Conservation (phyloP, 1,140 invertebrate species). For the Reticulitermes speratus region DNA sequence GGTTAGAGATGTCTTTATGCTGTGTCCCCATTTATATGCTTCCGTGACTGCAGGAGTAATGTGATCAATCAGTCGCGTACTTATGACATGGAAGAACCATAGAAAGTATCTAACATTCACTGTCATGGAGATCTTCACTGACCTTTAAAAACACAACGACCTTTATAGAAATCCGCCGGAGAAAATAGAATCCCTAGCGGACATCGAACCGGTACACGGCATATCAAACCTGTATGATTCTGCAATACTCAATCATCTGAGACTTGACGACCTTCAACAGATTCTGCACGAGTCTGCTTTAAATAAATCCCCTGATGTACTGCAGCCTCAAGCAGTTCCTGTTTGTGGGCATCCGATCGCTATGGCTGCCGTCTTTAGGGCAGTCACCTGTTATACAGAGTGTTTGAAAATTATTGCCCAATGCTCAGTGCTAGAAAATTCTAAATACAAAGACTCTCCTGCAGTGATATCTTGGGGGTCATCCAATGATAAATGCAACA, state of each 20-base stretch:
- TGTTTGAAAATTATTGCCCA: no score
- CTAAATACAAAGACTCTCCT: no score
- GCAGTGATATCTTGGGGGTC: no score
- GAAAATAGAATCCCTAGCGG: neutral
- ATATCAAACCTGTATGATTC: neutral
- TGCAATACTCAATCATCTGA: neutral
- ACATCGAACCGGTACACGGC: neutral
- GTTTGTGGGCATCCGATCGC: neutral
- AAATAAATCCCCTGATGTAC: constrained; percentile 1
- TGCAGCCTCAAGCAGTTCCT: neutral
- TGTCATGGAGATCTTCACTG: neutral
- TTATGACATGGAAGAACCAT: no score
- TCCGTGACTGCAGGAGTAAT: no score
- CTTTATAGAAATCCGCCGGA: neutral
- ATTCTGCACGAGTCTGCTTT: neutral
- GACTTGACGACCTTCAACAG: neutral
- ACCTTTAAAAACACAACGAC: neutral
- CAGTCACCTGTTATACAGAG: no score
- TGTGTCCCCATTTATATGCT: no score
- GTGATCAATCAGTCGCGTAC: no score
- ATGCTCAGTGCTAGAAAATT: no score
- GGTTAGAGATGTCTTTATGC: no score
- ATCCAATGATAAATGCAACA: no score
- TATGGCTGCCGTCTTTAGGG: no score
- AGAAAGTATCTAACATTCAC: neutral